Conservation (phyloP, 2,888 invertebrate species). For the Phrixothrix hirtus region DNA sequence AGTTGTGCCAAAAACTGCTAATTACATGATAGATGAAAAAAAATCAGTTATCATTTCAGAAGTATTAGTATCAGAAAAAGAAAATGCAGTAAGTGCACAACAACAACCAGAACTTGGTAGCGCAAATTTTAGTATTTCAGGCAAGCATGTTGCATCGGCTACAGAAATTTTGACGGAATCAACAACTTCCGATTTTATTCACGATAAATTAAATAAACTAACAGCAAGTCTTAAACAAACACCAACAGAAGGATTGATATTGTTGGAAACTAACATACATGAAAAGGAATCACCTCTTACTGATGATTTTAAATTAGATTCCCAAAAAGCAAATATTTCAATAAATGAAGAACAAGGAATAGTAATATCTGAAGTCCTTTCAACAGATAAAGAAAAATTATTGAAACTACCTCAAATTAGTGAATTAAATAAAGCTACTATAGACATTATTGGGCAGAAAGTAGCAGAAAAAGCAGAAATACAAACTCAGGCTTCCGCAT, state of each 20-base stretch:
- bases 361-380: constrained; percentile 56
- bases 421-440: constrained; percentile 43
- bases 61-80: constrained; percentile 58
- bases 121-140: constrained; percentile 49
- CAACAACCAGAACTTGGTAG: constrained; percentile 44
- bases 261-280: constrained; percentile 46
- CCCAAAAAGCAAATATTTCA: constrained; percentile 54
- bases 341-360: constrained; percentile 57
- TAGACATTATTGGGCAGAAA: constrained; percentile 48
- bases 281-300: constrained; percentile 53
- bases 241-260: constrained; percentile 46
- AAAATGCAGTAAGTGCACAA: constrained; percentile 50
- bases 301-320: constrained; percentile 53
- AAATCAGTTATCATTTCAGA: constrained; percentile 56
- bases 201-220: constrained; percentile 36
- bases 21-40: constrained; percentile 53
- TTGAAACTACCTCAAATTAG: constrained; percentile 39
- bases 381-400: constrained; percentile 57
- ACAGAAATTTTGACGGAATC: constrained; percentile 40
- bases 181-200: constrained; percentile 31
- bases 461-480: constrained; percentile 53
- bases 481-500: constrained; percentile 38
- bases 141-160: constrained; percentile 55
- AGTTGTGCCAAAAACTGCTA: constrained; percentile 49
- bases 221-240: constrained; percentile 42